Evolutionary conservation across 2,113 vertebrate species (phyloP).

Genomic region (Ophthalmolycus amberensis): DNA sequence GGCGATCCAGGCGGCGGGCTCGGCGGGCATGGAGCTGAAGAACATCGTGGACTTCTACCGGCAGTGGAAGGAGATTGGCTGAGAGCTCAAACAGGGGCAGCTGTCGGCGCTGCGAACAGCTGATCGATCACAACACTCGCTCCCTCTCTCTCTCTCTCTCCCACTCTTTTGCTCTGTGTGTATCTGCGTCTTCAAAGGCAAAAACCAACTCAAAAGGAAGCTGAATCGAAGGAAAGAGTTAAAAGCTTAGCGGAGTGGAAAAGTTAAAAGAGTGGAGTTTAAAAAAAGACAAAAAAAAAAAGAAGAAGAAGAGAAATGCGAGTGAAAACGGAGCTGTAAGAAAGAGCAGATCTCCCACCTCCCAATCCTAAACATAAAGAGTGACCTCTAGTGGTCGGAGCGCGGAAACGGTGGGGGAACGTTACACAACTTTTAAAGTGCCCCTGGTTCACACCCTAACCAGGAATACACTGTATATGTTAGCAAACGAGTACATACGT

Average conservation of each 20-base stretch:
- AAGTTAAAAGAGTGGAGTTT: slow-evolving; percentile 53
- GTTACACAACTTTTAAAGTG: slow-evolving; percentile 68
- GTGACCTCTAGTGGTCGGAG: slow-evolving; percentile 66
- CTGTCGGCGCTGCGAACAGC: slow-evolving; percentile 73
- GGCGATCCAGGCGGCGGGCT: slow-evolving; percentile 89
- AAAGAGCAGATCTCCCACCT: slow-evolving; percentile 69
- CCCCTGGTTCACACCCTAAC: slow-evolving; percentile 79
- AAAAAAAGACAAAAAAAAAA: slow-evolving; percentile 21
- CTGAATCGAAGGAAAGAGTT: slow-evolving; percentile 60
- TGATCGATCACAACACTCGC: slow-evolving; percentile 85
- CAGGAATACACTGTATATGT: slow-evolving; percentile 83
- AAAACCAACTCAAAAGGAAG: slow-evolving; percentile 67
- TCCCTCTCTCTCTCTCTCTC: slow-evolving; percentile 80
- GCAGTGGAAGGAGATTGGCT: slow-evolving; percentile 99
- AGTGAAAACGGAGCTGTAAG: slow-evolving; percentile 51
- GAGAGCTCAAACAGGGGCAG: slow-evolving; percentile 77
- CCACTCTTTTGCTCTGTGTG: slow-evolving; percentile 80
- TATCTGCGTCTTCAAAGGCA: slow-evolving; percentile 77
- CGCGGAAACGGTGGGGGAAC: slow-evolving; percentile 51
- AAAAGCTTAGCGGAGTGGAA: slow-evolving; percentile 55
- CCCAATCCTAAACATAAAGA: slow-evolving; percentile 69
- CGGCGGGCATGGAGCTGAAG: slow-evolving; percentile 91
- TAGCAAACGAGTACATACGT: slow-evolving; percentile 77
- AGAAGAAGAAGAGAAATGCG: slow-evolving; percentile 48
- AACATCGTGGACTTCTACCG: slow-evolving; percentile 95